Evolutionary conservation across 2,888 invertebrate species (phyloP).

Genomic region (Dynastes tityus): DNA sequence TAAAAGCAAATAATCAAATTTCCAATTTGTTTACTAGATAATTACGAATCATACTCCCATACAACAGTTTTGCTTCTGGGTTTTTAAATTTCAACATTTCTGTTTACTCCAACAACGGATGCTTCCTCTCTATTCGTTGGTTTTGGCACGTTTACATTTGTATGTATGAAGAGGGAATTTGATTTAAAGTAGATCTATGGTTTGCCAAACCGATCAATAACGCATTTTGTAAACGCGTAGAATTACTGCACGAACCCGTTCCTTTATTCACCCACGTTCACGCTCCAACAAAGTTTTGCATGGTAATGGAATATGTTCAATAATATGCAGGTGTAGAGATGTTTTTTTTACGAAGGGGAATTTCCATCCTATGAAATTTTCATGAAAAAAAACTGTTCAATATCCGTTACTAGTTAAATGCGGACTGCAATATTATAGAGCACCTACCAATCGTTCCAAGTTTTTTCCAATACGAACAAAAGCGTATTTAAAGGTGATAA

Average conservation of each 20-base stretch:
- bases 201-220: constrained; percentile 35
- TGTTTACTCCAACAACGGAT: not conserved
- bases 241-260: constrained; percentile 6
- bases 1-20: too few relatives aligned
- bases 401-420: constrained; percentile 11
- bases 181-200: constrained; percentile 19
- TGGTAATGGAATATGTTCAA: constrained; percentile 34
- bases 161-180: constrained; percentile 35
- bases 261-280: constrained; percentile 6
- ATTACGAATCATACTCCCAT: too few relatives aligned
- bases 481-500: too few relatives aligned
- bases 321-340: constrained; percentile 23
- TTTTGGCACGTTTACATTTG: constrained; percentile 14
- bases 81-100: not conserved
- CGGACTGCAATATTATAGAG: too few relatives aligned
- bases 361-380: constrained; percentile 24
- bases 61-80: not conserved
- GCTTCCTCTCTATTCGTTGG: not conserved
- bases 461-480: too few relatives aligned
- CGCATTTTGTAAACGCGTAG: constrained; percentile 25
- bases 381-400: constrained; percentile 19
- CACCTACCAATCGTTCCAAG: too few relatives aligned
- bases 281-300: constrained; percentile 21
- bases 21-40: too few relatives aligned
- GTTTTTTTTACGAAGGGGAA: constrained; percentile 21